Percentiles rank a stretch among this genome's conserved stretches.
Evolutionary conservation across 1,140 invertebrate species (phyloP).

Genomic region (Platyura marginata): DNA sequence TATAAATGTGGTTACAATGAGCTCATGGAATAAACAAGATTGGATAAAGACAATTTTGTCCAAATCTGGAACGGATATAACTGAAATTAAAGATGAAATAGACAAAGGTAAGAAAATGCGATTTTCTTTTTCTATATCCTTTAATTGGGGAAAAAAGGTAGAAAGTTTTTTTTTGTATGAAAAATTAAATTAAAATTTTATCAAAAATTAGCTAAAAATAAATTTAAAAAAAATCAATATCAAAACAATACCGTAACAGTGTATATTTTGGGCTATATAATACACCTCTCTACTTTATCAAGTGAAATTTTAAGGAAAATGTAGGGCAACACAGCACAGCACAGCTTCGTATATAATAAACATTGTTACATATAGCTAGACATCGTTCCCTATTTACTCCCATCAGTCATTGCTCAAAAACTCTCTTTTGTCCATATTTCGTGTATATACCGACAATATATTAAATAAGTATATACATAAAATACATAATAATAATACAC

Average conservation of each 20-base stretch:
- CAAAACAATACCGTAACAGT: not conserved
- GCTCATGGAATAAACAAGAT: conserved; percentile 11
- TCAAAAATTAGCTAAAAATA: not conserved
- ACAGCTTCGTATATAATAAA: too few relatives aligned
- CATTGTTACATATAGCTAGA: too few relatives aligned
- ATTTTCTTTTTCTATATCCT: not conserved
- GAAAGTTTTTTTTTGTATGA: not conserved
- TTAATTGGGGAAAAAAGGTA: not conserved
- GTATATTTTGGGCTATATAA: not conserved
- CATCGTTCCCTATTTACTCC: too few relatives aligned
- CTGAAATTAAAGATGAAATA: conserved; percentile 14
- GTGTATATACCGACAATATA: too few relatives aligned
- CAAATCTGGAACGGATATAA: conserved; percentile 20
- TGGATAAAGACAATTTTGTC: conserved; percentile 20
- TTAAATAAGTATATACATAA: too few relatives aligned
- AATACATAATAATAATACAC: too few relatives aligned
- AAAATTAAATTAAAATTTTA: not conserved
- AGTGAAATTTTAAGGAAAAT: too few relatives aligned
- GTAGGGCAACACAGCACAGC: too few relatives aligned
- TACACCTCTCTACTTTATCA: not conserved
- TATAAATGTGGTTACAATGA: not conserved
- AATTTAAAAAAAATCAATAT: not conserved
- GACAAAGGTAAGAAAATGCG: conserved; percentile 3
- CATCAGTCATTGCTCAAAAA: too few relatives aligned
- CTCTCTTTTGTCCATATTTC: too few relatives aligned